Percentiles rank a stretch among this genome's conserved stretches.
phyloP scores from a whole-genome alignment of 1,140 invertebrate genomes.

The Temnothorax nylanderi region DNA sequence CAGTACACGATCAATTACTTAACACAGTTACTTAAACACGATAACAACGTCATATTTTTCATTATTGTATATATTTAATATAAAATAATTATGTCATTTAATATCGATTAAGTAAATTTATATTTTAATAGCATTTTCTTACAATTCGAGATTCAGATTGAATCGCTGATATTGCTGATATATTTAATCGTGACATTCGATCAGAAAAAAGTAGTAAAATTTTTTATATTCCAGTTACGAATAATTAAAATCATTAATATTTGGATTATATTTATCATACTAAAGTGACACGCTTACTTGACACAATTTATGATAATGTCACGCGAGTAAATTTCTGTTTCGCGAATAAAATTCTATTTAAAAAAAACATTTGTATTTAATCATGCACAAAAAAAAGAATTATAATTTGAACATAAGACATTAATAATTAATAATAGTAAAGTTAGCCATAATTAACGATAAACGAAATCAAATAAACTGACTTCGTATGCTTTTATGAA shows the following conservation, averaged over 20 bases:
- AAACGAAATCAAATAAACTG: not conserved
- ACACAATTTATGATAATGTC: not conserved
- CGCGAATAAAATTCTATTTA: too few relatives aligned
- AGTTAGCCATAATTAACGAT: not conserved
- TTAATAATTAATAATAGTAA: not conserved
- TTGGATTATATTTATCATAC: not conserved
- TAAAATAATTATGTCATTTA: slow-evolving; percentile 8
- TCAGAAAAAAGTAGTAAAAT: not conserved
- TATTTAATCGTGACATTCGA: not conserved
- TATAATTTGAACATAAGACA: not conserved
- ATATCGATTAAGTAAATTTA: not conserved
- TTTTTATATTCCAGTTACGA: not conserved
- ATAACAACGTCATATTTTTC: not conserved
- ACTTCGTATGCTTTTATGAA: slow-evolving; percentile 15
- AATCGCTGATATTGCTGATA: not conserved
- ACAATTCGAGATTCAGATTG: not conserved
- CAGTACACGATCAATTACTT: slow-evolving; percentile 4
- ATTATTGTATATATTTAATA: not conserved
- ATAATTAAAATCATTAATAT: not conserved
- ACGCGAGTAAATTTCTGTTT: not conserved
- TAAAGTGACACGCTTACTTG: not conserved
- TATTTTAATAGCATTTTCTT: not conserved
- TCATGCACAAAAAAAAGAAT: not conserved
- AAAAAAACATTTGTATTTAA: not conserved
- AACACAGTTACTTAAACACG: not conserved